Percentiles rank a stretch among this genome's conserved stretches.
Evolutionary conservation across 1,140 invertebrate genomes (phyloP).

Genomic region (Scaptomyza hsui): DNA sequence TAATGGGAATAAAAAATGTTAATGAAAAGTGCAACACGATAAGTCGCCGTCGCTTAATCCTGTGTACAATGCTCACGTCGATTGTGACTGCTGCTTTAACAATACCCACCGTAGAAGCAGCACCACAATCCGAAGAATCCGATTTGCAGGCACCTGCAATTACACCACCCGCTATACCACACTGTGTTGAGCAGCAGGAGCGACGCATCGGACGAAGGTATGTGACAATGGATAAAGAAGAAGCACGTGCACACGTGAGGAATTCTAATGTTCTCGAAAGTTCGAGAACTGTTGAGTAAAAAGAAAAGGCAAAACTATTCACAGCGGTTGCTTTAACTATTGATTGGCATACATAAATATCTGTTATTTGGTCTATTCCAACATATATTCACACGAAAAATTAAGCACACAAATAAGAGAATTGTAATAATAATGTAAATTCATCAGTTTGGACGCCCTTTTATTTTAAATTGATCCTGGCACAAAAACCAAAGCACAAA

Average conservation of each 20-base stretch:
- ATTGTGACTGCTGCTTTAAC: constrained; percentile 59
- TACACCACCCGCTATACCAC: constrained; percentile 52
- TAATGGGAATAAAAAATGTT: constrained; percentile 75
- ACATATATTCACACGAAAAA: background rate
- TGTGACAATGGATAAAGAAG: constrained; percentile 12
- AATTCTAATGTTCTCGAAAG: constrained; percentile 13
- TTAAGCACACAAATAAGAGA: background rate
- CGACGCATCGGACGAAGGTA: constrained; percentile 75
- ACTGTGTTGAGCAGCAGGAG: constrained; percentile 68
- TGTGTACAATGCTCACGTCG: constrained; percentile 69
- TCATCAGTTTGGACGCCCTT: background rate
- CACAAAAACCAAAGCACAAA: constrained; percentile 7
- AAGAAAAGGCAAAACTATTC: background rate
- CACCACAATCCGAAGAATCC: constrained; percentile 16
- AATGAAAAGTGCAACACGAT: constrained; percentile 51
- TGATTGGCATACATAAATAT: background rate
- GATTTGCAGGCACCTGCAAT: constrained; percentile 25
- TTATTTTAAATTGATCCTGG: constrained; percentile 10
- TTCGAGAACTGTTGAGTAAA: background rate
- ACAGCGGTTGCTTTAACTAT: background rate
- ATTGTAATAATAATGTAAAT: background rate
- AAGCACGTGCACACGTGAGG: constrained; percentile 4
- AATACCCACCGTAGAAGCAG: constrained; percentile 25
- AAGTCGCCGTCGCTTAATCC: constrained; percentile 52
- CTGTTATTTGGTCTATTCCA: background rate